A percentile compares a stretch with the other conserved stretches of the same genome.
Evolutionary conservation across 2,888 invertebrate genomes (phyloP).

Genomic region (Meteorus cinctellus): DNA sequence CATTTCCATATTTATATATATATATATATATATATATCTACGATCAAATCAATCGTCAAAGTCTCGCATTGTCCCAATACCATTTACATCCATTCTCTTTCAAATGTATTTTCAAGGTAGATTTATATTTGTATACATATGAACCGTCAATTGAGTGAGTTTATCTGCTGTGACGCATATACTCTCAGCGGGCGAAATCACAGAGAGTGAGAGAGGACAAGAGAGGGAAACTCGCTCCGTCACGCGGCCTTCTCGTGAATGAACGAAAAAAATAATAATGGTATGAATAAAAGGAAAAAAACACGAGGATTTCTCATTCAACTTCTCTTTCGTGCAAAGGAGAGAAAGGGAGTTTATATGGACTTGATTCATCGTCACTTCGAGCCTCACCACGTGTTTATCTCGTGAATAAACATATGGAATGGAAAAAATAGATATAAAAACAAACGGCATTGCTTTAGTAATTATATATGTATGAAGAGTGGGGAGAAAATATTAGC

Average conservation of each 20-base stretch:
- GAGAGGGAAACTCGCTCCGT: neutral
- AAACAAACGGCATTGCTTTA: neutral
- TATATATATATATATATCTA: neutral
- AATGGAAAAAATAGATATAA: neutral
- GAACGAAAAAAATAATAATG: constrained; percentile 5
- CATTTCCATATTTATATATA: neutral
- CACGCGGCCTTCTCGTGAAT: constrained; percentile 4
- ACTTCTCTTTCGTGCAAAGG: constrained; percentile 35
- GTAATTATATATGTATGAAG: neutral
- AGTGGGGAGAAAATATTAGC: neutral
- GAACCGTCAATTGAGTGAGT: constrained; percentile 1
- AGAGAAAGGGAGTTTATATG: constrained; percentile 40
- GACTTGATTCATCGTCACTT: constrained; percentile 6
- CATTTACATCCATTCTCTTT: constrained; percentile 15
- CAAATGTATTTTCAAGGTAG: neutral
- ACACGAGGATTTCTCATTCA: neutral
- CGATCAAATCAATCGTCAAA: neutral
- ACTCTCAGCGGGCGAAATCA: neutral
- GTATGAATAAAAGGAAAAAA: neutral
- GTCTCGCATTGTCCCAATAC: neutral
- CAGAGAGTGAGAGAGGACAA: neutral
- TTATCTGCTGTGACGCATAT: neutral
- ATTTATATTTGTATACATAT: constrained; percentile 14
- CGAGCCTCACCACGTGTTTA: neutral
- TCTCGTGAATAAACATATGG: neutral